These are phyloP conservation scores for Centropus bengalensis DNA, from an alignment of 2,113 vertebrate species.

Conservation along the genomic window DNA sequence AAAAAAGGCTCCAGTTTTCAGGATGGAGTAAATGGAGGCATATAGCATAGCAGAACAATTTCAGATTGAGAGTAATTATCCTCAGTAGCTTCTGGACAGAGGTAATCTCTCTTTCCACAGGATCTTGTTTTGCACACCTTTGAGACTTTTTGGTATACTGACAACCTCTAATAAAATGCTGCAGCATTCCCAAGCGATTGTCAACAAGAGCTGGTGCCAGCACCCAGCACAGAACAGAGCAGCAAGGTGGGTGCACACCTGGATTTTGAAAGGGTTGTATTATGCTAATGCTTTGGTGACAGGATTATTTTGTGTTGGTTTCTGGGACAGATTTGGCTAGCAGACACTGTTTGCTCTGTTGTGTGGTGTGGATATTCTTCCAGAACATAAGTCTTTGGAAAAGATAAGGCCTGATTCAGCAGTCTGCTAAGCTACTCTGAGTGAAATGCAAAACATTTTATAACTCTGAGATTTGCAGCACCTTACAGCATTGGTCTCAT, in stretches of 20 bases:
- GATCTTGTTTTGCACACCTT: background rate
- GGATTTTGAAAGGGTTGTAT: background rate
- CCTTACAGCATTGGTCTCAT: background rate
- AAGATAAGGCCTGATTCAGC: background rate
- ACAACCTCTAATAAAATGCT: background rate
- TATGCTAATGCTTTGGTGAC: background rate
- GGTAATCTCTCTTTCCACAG: background rate
- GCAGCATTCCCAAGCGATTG: background rate
- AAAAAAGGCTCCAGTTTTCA: background rate
- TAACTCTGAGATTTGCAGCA: background rate
- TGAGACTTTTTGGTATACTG: background rate
- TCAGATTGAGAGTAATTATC: background rate
- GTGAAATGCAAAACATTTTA: background rate
- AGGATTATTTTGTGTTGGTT: background rate
- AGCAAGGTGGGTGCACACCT: background rate
- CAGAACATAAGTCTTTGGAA: background rate
- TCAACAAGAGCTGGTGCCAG: background rate
- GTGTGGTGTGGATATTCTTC: background rate
- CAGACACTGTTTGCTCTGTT: background rate
- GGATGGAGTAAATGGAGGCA: background rate
- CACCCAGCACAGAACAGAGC: background rate
- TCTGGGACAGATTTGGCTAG: background rate
- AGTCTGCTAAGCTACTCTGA: background rate
- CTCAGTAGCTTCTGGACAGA: background rate
- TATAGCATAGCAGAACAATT: background rate